These are phyloP conservation scores for Holothuria scabra DNA, from an alignment of 53 echinoderm and acorn worm genomes.

Conservation along the genomic window DNA sequence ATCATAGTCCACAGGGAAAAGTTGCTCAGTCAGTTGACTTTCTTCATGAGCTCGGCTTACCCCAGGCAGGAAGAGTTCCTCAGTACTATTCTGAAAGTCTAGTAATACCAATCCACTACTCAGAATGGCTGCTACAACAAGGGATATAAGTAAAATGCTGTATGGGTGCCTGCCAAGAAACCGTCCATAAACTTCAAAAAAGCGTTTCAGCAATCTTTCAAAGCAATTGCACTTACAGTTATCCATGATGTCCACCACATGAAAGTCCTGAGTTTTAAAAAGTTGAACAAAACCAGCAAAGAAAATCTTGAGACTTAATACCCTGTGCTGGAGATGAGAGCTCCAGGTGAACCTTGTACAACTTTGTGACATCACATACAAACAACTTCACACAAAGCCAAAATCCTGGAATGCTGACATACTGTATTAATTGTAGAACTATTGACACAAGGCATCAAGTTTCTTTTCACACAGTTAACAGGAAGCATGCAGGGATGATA, in stretches of 20 bases:
- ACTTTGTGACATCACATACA: too few species aligned
- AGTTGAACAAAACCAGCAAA: too few species aligned
- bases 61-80: conserved; percentile 80
- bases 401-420: too few species aligned
- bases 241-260: not conserved
- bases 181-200: conserved; percentile 1
- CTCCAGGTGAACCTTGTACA: too few species aligned
- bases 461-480: too few species aligned
- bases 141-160: conserved; percentile 3
- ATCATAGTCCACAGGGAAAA: conserved; percentile 78
- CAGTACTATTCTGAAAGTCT: conserved; percentile 69
- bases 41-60: conserved; percentile 79
- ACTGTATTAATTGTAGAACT: too few species aligned
- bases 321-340: too few species aligned
- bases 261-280: too few species aligned
- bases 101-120: conserved; percentile 73
- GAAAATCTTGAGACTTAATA: too few species aligned
- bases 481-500: too few species aligned
- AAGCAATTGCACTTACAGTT: conserved; percentile 10
- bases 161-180: conserved; percentile 21
- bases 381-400: too few species aligned
- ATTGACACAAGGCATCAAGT: too few species aligned
- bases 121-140: conserved; percentile 8
- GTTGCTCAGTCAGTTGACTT: conserved; percentile 10
- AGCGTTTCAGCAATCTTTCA: not conserved